Evolutionary conservation across 2,888 invertebrate genomes (phyloP).

Genomic region (Epistrophe grossulariae): DNA sequence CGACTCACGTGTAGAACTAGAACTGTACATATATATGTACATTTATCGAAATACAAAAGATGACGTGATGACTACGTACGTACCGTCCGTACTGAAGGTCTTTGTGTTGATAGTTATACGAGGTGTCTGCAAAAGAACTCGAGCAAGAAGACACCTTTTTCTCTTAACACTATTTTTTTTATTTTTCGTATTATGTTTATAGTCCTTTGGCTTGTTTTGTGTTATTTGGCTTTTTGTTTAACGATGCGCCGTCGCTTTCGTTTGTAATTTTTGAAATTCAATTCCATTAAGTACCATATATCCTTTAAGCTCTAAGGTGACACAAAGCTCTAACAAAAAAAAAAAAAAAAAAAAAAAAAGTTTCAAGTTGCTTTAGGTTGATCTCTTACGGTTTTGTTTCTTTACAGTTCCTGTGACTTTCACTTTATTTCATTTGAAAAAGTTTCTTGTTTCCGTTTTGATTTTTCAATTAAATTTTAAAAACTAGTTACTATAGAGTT

Average conservation of each 20-base stretch:
- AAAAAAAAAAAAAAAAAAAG: slow-evolving; percentile 39
- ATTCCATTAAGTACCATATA: slow-evolving; percentile 45
- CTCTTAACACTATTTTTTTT: not conserved
- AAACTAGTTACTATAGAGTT: not conserved
- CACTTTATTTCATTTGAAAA: not conserved
- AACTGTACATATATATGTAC: no score
- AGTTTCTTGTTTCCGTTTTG: not conserved
- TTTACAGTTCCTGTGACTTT: not conserved
- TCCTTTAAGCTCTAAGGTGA: slow-evolving; percentile 18
- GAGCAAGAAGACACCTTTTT: slow-evolving; percentile 20
- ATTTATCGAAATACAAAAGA: slow-evolving; percentile 43
- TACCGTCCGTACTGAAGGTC: not conserved
- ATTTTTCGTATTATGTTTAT: not conserved
- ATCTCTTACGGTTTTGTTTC: not conserved
- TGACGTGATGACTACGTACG: not conserved
- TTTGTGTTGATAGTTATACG: slow-evolving; percentile 37
- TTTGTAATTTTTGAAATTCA: slow-evolving; percentile 69
- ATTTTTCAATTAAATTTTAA: not conserved
- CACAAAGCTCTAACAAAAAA: slow-evolving; percentile 30
- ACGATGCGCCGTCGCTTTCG: slow-evolving; percentile 2
- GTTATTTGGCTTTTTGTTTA: not conserved
- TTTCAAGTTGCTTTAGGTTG: not conserved
- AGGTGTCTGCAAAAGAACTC: not conserved
- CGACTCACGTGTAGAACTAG: slow-evolving; percentile 21
- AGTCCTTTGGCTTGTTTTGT: slow-evolving; percentile 15